These are phyloP conservation scores for Platygyra sinensis DNA, from an alignment of 64 coral and sea anemone species.

Conservation along the genomic window DNA sequence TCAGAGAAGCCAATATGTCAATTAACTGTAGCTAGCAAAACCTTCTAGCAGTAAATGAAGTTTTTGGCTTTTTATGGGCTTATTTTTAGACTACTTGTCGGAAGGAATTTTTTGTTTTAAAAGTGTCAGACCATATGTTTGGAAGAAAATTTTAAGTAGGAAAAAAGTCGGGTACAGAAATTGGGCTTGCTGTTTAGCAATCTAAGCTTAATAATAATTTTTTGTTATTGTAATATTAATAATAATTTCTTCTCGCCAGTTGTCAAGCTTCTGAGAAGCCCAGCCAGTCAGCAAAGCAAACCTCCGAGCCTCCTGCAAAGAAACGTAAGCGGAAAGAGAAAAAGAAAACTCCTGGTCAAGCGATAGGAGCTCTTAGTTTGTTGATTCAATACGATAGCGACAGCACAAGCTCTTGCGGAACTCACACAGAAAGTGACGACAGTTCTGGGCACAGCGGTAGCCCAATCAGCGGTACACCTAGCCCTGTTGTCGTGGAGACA, in stretches of 20 bases:
- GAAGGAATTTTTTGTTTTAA: no score
- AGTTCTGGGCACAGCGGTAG: slow-evolving; percentile 74
- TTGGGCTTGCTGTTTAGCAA: no score
- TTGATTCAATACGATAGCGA: slow-evolving; percentile 91
- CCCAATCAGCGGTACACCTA: slow-evolving; percentile 60
- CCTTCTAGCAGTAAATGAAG: no score
- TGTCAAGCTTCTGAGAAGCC: slow-evolving; percentile 8
- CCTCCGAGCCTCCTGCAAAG: slow-evolving; percentile 32
- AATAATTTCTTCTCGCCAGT: not conserved
- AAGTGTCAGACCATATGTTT: no score
- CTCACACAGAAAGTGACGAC: slow-evolving; percentile 81
- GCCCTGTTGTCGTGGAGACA: slow-evolving; percentile 15
- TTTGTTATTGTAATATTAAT: not conserved
- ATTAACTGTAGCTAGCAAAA: no score
- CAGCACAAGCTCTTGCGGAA: slow-evolving; percentile 68
- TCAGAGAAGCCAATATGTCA: no score
- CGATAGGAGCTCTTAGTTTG: slow-evolving; percentile 80
- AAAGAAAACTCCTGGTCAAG: slow-evolving; percentile 45
- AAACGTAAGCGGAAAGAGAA: slow-evolving; percentile 40
- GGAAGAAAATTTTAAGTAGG: no score
- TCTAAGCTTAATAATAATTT: no score
- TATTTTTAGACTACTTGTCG: no score
- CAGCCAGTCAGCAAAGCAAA: slow-evolving; percentile 3
- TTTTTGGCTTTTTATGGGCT: no score
- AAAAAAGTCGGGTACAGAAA: no score